A percentile compares a stretch with the other conserved stretches of the same genome.
phyloP scores from a whole-genome alignment of 2,888 invertebrate species.

The Melipona beecheii region DNA sequence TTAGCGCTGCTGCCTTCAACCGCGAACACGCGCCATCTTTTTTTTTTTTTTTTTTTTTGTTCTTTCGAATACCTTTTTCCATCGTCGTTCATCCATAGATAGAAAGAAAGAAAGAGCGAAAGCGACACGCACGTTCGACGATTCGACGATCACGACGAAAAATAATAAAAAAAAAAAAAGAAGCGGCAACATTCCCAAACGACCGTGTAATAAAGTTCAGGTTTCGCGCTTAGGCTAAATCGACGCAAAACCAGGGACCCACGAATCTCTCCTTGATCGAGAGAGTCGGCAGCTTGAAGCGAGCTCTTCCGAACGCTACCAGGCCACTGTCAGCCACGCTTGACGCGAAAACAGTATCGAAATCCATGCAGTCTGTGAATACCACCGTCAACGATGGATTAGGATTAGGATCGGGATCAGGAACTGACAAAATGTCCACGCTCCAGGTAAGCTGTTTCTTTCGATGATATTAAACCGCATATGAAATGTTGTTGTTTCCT shows the following conservation, averaged over 20 bases:
- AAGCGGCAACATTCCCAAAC: conserved; percentile 12
- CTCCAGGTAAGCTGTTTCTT: conserved; percentile 76
- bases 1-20: conserved; percentile 25
- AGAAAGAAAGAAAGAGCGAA: neutral
- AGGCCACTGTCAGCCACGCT: conserved; percentile 77
- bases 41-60: conserved; percentile 2
- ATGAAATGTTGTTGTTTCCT: neutral
- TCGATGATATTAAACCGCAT: neutral
- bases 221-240: conserved; percentile 79
- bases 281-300: conserved; percentile 77
- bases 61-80: neutral
- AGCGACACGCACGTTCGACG: neutral
- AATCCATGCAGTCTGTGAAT: conserved; percentile 72
- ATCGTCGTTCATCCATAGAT: neutral
- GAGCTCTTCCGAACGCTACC: conserved; percentile 70
- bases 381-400: conserved; percentile 60
- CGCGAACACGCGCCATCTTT: conserved; percentile 11
- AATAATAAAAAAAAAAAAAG: neutral
- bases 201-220: conserved; percentile 71
- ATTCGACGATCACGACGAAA: neutral
- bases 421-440: conserved; percentile 82
- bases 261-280: conserved; percentile 76
- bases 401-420: conserved; percentile 57
- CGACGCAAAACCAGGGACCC: conserved; percentile 76
- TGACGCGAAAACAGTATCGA: conserved; percentile 65